These are phyloP conservation scores for Cheirogaleus major DNA, from an alignment of 2,797 vertebrate species.

Conservation along the genomic window DNA sequence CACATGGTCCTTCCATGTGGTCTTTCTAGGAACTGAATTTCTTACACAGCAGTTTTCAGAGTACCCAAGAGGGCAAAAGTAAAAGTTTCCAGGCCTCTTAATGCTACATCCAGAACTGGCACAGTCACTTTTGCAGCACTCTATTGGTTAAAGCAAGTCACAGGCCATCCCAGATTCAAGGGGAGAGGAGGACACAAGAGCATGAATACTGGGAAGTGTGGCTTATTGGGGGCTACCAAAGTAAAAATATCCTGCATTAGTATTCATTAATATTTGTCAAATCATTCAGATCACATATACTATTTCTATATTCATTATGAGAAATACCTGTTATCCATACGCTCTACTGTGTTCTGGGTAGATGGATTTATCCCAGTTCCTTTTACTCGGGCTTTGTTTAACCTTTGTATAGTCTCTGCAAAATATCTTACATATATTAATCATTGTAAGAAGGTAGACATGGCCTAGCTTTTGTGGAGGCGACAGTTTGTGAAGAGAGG, in stretches of 20 bases:
- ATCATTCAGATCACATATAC: not conserved
- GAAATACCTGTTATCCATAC: not conserved
- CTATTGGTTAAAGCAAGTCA: not conserved
- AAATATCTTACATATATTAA: not conserved
- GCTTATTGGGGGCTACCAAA: not conserved
- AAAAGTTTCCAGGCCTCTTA: not conserved
- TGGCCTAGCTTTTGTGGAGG: not conserved
- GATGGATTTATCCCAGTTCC: not conserved
- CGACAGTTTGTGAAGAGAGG: conserved; percentile 2
- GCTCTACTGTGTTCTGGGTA: not conserved
- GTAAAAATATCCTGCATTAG: not conserved
- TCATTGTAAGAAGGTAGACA: not conserved
- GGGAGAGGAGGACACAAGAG: not conserved
- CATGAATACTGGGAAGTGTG: not conserved
- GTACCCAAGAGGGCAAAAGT: not conserved
- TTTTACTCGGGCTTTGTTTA: not conserved
- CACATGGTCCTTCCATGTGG: not conserved
- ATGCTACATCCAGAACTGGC: not conserved
- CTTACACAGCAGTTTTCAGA: not conserved
- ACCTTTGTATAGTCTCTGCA: not conserved
- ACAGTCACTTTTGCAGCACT: not conserved
- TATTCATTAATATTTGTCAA: not conserved
- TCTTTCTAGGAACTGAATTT: not conserved
- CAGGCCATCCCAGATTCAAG: not conserved
- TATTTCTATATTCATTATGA: not conserved